Conservation (phyloP, 2,113 vertebrate genomes). For the Spizaetus ornatus region DNA sequence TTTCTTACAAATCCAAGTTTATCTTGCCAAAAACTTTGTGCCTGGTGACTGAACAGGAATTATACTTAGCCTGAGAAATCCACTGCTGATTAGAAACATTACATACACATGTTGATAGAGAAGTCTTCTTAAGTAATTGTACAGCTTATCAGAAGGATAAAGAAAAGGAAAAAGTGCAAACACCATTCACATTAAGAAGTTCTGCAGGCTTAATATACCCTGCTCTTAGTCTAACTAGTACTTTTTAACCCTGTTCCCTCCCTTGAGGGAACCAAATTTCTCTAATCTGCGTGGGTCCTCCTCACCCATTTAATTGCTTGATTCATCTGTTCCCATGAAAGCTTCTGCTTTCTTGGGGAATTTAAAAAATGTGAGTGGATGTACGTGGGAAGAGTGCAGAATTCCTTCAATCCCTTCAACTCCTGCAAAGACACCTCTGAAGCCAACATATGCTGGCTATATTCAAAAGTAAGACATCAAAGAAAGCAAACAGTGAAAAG, state of each 20-base stretch:
- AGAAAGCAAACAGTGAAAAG: neutral
- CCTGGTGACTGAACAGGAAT: neutral
- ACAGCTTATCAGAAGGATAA: neutral
- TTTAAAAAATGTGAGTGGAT: constrained; percentile 50
- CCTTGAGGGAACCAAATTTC: neutral
- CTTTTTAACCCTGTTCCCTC: neutral
- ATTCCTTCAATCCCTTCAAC: neutral
- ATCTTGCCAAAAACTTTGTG: neutral
- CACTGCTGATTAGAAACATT: neutral
- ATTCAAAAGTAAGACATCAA: neutral
- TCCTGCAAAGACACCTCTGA: neutral
- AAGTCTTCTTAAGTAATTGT: neutral
- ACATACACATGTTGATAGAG: neutral
- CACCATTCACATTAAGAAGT: neutral
- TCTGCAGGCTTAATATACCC: neutral
- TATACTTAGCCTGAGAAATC: neutral
- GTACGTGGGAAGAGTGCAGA: neutral
- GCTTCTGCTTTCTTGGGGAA: neutral
- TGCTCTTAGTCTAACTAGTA: neutral
- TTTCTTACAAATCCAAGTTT: neutral
- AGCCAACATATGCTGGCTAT: neutral
- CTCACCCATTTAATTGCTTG: neutral
- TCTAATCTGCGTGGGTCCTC: neutral
- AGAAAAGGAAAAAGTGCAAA: neutral
- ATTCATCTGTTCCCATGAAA: constrained; percentile 3